phyloP scores from a whole-genome alignment of 2,797 vertebrate species.

The Linurgus olivaceus region DNA sequence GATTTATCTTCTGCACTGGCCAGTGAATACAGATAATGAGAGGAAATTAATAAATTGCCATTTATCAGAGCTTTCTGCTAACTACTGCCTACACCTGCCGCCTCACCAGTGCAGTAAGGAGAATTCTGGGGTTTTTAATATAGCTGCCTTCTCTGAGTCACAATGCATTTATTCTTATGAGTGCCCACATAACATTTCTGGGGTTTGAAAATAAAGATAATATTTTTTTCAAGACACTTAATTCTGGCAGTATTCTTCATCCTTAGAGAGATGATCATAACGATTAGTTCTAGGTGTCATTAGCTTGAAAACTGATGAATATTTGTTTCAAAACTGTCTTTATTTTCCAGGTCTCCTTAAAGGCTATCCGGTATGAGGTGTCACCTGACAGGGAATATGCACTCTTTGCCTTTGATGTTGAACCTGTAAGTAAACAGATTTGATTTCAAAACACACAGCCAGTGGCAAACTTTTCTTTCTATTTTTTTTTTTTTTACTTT shows the following conservation, averaged over 20 bases:
- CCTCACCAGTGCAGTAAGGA: neutral
- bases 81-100: neutral
- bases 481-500: neutral
- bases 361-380: slow-evolving; percentile 87
- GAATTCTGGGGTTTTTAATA: neutral
- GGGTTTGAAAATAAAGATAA: neutral
- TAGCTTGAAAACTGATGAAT: neutral
- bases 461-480: no score
- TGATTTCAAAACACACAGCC: neutral
- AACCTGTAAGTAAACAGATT: slow-evolving; percentile 82
- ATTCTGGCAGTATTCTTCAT: neutral
- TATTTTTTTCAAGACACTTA: neutral
- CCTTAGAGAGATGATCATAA: neutral
- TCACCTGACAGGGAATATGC: slow-evolving; percentile 91
- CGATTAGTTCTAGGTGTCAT: neutral
- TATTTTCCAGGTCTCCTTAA: slow-evolving; percentile 82
- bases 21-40: neutral
- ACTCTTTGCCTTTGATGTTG: slow-evolving; percentile 88
- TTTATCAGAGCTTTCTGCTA: neutral
- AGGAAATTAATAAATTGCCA: neutral
- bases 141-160: neutral
- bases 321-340: neutral
- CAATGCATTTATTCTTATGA: neutral
- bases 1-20: neutral
- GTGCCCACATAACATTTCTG: neutral